A percentile compares a stretch with the other conserved stretches of the same genome.
Conservation (phyloP, 2,113 vertebrate genomes). For the Anser cygnoides region DNA sequence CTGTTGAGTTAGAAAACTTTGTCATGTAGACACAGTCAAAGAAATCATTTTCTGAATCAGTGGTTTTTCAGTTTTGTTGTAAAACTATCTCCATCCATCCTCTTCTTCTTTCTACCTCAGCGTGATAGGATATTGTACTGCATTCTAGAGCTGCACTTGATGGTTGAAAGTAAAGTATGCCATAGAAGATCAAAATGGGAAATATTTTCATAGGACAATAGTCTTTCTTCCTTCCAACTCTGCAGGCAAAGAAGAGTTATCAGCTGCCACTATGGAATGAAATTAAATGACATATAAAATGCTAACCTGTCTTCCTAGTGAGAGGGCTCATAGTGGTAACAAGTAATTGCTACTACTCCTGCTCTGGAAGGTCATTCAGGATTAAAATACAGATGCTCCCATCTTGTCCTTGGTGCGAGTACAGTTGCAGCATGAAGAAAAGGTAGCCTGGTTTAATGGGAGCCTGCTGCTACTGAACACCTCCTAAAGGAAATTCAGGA, state of each 20-base stretch:
- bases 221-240: background rate
- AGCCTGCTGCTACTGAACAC: conserved; percentile 39
- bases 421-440: background rate
- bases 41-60: background rate
- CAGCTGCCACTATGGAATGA: background rate
- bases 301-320: background rate
- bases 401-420: background rate
- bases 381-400: background rate
- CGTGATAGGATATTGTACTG: background rate
- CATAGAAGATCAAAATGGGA: background rate
- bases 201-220: background rate
- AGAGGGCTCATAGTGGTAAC: background rate
- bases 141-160: background rate
- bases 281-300: background rate
- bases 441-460: background rate
- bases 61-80: background rate
- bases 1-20: background rate
- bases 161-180: background rate
- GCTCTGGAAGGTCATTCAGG: conserved; percentile 12
- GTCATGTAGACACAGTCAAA: background rate
- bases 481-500: background rate
- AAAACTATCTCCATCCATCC: background rate
- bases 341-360: conserved; percentile 15
- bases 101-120: background rate
- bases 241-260: background rate